phyloP scores from a whole-genome alignment of 2,888 invertebrate species.

The Cylindroiulus punctatus region DNA sequence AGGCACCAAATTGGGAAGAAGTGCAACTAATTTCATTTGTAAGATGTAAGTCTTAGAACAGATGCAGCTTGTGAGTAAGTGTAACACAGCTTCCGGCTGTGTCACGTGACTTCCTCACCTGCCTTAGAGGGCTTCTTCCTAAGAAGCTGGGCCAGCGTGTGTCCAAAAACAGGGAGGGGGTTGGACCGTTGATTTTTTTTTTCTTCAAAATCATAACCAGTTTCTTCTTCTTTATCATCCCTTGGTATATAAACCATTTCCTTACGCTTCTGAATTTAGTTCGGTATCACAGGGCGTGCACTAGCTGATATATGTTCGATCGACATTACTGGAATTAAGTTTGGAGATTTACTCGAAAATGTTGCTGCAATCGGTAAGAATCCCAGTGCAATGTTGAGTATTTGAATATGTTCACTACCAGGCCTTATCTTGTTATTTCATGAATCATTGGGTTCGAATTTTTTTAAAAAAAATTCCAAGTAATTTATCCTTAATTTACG shows the following conservation, averaged over 20 bases:
- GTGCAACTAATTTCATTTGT: constrained; percentile 27
- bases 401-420: too few relatives aligned
- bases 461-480: too few relatives aligned
- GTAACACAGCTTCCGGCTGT: constrained; percentile 35
- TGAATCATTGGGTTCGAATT: too few relatives aligned
- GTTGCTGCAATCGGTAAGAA: constrained; percentile 17
- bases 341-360: background rate
- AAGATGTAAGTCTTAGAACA: background rate
- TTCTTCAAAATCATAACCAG: background rate
- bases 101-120: constrained; percentile 25
- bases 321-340: background rate
- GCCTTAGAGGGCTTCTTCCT: background rate
- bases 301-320: background rate
- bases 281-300: constrained; percentile 29
- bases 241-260: constrained; percentile 11
- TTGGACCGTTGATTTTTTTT: background rate
- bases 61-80: constrained; percentile 1
- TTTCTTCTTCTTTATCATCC: constrained; percentile 42
- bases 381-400: background rate
- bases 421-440: too few relatives aligned
- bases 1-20: constrained; percentile 20
- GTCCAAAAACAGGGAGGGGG: constrained; percentile 44
- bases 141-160: constrained; percentile 19
- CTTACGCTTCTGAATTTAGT: constrained; percentile 8
- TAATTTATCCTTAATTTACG: too few relatives aligned